Base-by-base conservation (phyloP, 2,888 invertebrate genomes). In the Galeruca laticollis region DNA sequence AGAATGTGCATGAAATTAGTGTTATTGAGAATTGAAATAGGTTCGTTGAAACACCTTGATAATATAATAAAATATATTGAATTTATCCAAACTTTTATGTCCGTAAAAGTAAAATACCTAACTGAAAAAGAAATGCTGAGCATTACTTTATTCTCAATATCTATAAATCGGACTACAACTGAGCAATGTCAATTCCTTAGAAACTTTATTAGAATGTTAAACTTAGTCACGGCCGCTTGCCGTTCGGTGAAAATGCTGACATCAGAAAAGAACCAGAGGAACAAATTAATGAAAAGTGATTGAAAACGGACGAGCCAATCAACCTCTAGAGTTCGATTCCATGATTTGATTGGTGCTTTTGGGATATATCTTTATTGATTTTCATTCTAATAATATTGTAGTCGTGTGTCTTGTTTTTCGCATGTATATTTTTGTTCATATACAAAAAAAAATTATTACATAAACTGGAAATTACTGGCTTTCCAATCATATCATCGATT, bases 311-410 rank as follows among this genome's bases (percentile, higher is more conserved):
- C 20, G 57, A 57, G 65, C 35, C 21, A 65, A 65, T 65, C 57
- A 65, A 33, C 31, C 65, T 64, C 54, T 57, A 11, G 57, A 57
- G 57, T 57, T 33, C 65, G 57, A 47, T 57, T 65, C 35, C 57
- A 65, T 57, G 18, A 57, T 57, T 65, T 65, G 26, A 43, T 47
- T 59, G 47, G 49, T 57, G 33, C 49, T 49, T 47, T 73, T 70
- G 72, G 73, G 75, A 76, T 74, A 69, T 35, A 35, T 57, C 15
- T 77, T 73, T 57, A 60, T 65, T 66, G 75, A 61, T 68, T 61
- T 52, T 51, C 15, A 47, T 18, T 40, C 11, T 47, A 18, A 47
- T 47, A 47, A 47, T 47, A 47, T 15, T 1, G 15, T 15, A 15
- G 47, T 47, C 15, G 15, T 18, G n/a, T 47, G 47, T 5, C 47